phyloP scores from a whole-genome alignment of 2,888 invertebrate species.

The Deilephila elpenor region DNA sequence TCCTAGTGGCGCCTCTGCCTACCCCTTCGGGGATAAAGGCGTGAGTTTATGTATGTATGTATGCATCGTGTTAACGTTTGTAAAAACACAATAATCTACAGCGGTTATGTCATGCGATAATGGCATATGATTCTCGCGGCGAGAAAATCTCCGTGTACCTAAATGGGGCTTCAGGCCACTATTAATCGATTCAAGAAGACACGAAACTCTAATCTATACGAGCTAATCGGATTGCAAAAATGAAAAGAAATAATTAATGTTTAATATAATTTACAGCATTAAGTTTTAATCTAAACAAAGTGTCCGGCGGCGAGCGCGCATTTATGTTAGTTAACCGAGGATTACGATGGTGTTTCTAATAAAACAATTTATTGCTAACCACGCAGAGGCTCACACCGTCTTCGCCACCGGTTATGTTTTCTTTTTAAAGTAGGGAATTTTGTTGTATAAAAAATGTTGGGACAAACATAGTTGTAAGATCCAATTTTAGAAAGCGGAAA shows the following conservation, averaged over 20 bases:
- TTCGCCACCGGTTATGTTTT: slow-evolving; percentile 16
- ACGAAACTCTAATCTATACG: background rate
- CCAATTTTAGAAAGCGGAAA: background rate
- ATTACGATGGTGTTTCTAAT: slow-evolving; percentile 69
- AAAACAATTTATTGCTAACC: slow-evolving; percentile 70
- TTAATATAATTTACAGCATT: slow-evolving; percentile 64
- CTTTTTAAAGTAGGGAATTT: background rate
- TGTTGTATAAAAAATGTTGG: too few relatives aligned
- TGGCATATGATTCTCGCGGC: too few relatives aligned
- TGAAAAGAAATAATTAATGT: slow-evolving; percentile 12
- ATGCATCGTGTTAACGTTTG: too few relatives aligned
- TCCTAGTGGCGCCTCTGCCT: too few relatives aligned
- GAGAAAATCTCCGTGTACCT: too few relatives aligned
- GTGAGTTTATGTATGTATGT: too few relatives aligned
- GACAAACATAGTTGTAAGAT: too few relatives aligned
- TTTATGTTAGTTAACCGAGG: slow-evolving; percentile 81
- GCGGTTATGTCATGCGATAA: too few relatives aligned
- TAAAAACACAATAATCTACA: too few relatives aligned
- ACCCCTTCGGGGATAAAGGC: too few relatives aligned
- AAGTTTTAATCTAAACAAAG: slow-evolving; percentile 81
- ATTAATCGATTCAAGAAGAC: background rate
- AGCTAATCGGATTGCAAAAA: background rate
- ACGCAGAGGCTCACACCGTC: slow-evolving; percentile 41
- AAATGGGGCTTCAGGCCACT: too few relatives aligned
- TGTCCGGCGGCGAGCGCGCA: slow-evolving; percentile 61